Conservation (phyloP, 2,888 invertebrate species). For the Plusia festucae region DNA sequence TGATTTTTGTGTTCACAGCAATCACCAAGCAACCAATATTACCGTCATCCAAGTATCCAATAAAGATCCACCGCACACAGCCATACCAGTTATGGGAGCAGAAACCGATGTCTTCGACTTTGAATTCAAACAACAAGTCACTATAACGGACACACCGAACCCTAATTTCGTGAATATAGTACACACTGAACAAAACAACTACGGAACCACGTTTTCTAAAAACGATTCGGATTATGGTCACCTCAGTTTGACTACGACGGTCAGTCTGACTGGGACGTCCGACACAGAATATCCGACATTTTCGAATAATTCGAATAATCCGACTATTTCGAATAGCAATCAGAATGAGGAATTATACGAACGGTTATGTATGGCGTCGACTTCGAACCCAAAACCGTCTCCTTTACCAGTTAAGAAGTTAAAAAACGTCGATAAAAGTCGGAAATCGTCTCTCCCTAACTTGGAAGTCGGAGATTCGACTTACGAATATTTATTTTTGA, state of each 20-base stretch:
- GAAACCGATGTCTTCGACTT: conserved; percentile 80
- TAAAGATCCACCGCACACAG: conserved; percentile 82
- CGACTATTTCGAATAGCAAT: conserved; percentile 6
- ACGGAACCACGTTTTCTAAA: conserved; percentile 76
- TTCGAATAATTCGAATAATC: background rate
- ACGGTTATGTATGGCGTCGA: conserved; percentile 80
- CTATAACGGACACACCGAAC: conserved; percentile 57
- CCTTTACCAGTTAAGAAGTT: conserved; percentile 71
- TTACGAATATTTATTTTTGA: conserved; percentile 80
- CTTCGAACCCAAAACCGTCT: conserved; percentile 68
- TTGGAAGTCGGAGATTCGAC: conserved; percentile 75
- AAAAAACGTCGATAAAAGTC: conserved; percentile 68
- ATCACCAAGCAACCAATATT: conserved; percentile 81
- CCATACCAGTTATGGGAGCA: conserved; percentile 78
- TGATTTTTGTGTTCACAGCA: no score
- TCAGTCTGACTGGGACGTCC: conserved; percentile 70
- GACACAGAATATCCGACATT: conserved; percentile 42
- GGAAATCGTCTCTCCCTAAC: conserved; percentile 82
- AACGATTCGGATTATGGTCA: conserved; percentile 80
- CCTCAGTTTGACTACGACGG: conserved; percentile 81
- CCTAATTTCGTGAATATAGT: conserved; percentile 80
- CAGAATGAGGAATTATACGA: conserved; percentile 74
- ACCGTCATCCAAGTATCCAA: conserved; percentile 91
- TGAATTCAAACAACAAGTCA: conserved; percentile 69
- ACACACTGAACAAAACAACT: conserved; percentile 78